Conservation (phyloP, 1,140 invertebrate species). For the Heliconius nattereri region DNA sequence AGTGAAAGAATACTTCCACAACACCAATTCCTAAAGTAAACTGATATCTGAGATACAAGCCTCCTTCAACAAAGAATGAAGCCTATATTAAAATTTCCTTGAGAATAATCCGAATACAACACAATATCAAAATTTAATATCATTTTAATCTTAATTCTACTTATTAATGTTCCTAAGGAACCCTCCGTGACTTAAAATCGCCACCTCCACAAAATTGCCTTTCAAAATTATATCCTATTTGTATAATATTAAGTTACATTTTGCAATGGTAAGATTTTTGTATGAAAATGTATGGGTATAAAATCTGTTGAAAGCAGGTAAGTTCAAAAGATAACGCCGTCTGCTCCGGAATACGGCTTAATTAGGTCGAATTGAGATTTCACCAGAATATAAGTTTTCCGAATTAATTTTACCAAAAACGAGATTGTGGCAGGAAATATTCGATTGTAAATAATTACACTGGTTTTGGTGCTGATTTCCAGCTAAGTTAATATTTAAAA, state of each 20-base stretch:
- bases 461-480: background rate
- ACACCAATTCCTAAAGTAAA: background rate
- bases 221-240: slow-evolving; percentile 31
- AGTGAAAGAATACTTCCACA: background rate
- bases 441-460: background rate
- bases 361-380: slow-evolving; percentile 60
- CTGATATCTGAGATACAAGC: background rate
- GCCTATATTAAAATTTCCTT: slow-evolving; percentile 79
- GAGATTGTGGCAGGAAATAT: background rate
- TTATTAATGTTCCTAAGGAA: slow-evolving; percentile 76
- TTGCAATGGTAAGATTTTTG: slow-evolving; percentile 15
- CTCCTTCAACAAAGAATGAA: slow-evolving; percentile 55
- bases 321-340: slow-evolving; percentile 70
- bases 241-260: slow-evolving; percentile 20
- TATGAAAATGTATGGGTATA: slow-evolving; percentile 50
- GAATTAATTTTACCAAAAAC: slow-evolving; percentile 4
- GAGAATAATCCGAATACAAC: slow-evolving; percentile 77
- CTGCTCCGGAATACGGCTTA: slow-evolving; percentile 59
- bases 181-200: slow-evolving; percentile 49
- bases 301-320: slow-evolving; percentile 66
- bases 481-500: background rate
- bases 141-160: slow-evolving; percentile 80
- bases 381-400: slow-evolving; percentile 30
- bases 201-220: slow-evolving; percentile 35
- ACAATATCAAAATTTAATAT: slow-evolving; percentile 81